Base-by-base conservation (phyloP, 2,888 invertebrate genomes). In the Thumatha senex region DNA sequence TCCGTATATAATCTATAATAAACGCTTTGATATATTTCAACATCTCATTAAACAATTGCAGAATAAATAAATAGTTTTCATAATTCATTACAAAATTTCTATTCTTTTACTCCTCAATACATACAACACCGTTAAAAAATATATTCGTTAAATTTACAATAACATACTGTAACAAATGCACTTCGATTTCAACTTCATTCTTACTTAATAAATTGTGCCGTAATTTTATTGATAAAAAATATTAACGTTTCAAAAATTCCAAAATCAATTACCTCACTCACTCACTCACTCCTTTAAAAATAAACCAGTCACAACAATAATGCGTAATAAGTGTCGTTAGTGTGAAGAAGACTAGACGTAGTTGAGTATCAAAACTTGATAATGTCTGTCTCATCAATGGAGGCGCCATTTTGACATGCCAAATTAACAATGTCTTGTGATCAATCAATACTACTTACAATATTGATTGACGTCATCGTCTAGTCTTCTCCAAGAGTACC, bases 91-190 rank as follows among this genome's bases (percentile, higher is more conserved):
- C 62, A 56, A 39, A 65, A 42, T 50, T 48, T 61, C 40, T 15
- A 58, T 49, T 46, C 57, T 60, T 57, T 51, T 58, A 56, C 62
- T 61, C 41, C 56, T 68, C 58, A 49, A 56, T 58, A 56, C 71
- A 65, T 67, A 67, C 64, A 74, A 67, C 65, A 77, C 81, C 71
- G 74, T 70, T 76, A 70, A 78, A 80, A 78, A 79, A 81, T 80
- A 79, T 76, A 73, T 74, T 58, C 61, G 58, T 69, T 69, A 72
- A 68, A 60, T 77, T 68, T 72, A 72, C 67, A 71, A 56, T 72
- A 76, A 68, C 72, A 78, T 66, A 73, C 68, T 68, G 53, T 78
- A 78, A 80, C 84, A 89, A 89, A 89, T 87, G 87, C 89, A 85
- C 80, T 78, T 81, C 74, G 68, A 76, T 78, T 72, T 76, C 72